Percentiles rank a stretch among this genome's conserved stretches.
These are phyloP conservation scores for Tenthredo notha DNA, from an alignment of 2,888 invertebrate genomes.

Conservation along the genomic window DNA sequence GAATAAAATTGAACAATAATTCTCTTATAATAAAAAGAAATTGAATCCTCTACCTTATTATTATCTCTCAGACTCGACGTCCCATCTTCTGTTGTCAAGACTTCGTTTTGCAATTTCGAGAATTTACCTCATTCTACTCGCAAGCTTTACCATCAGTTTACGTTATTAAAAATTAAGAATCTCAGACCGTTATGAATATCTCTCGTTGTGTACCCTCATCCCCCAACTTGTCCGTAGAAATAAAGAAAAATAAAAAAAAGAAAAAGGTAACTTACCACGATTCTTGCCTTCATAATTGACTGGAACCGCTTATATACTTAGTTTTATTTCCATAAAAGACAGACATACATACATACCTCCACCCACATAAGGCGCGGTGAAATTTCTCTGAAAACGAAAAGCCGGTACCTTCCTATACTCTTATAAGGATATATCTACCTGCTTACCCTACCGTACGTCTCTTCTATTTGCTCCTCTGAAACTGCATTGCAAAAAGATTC, in stretches of 20 bases:
- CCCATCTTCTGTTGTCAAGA: neutral
- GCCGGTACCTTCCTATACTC: neutral
- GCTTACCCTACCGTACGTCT: neutral
- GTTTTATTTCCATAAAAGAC: constrained; percentile 64
- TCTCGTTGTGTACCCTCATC: neutral
- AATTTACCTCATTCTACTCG: neutral
- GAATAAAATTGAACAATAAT: neutral
- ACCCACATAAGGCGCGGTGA: neutral
- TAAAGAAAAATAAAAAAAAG: too few relatives aligned
- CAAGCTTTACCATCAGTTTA: constrained; percentile 1
- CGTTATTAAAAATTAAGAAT: constrained; percentile 39
- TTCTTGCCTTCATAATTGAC: constrained; percentile 70
- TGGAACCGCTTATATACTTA: constrained; percentile 67
- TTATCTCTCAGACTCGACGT: neutral
- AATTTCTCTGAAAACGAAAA: neutral
- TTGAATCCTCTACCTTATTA: neutral
- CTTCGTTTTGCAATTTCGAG: neutral
- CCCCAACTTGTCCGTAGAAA: too few relatives aligned
- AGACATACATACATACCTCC: neutral
- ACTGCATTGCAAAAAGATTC: neutral
- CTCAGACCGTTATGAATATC: neutral
- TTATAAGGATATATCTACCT: neutral
- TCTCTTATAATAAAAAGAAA: neutral
- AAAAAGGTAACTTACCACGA: neutral
- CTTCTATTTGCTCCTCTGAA: neutral